Evolutionary conservation across 2,113 vertebrate species (phyloP).

Genomic region (Daboia siamensis): DNA sequence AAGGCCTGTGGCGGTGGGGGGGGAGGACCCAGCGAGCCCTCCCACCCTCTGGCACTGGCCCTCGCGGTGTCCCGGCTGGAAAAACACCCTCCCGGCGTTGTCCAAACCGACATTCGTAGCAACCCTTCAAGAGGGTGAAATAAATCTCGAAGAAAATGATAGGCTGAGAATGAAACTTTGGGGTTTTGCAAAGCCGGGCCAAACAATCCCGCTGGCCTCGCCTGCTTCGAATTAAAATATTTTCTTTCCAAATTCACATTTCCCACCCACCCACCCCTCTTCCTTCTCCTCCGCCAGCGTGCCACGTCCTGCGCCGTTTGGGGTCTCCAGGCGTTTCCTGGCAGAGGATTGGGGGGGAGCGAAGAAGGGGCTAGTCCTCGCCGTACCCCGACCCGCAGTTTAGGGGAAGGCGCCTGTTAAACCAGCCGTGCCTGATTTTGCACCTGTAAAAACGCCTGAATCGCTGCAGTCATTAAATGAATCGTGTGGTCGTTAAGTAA

Average conservation of each 20-base stretch:
- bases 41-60: conserved; percentile 8
- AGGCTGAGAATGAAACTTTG: conserved; percentile 4
- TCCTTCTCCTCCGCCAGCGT: not conserved
- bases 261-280: not conserved
- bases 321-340: too few relatives aligned
- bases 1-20: not conserved
- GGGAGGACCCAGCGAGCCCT: not conserved
- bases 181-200: conserved; percentile 29
- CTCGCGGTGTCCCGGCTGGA: conserved; percentile 26
- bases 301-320: not conserved
- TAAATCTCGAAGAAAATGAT: conserved; percentile 62
- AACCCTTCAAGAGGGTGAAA: conserved; percentile 37
- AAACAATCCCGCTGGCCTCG: not conserved
- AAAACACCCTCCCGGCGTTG: conserved; percentile 19
- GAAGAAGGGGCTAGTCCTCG: too few relatives aligned
- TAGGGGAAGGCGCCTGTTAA: not conserved
- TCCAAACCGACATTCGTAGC: conserved; percentile 61
- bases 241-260: not conserved
- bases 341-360: too few relatives aligned
- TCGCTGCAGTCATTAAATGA: not conserved
- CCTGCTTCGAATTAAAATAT: not conserved
- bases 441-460: not conserved
- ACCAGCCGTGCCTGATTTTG: not conserved
- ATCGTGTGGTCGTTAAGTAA: not conserved
- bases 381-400: too few relatives aligned